Evolutionary conservation across 2,888 invertebrate species (phyloP).

Genomic region (Andrena fulva): DNA sequence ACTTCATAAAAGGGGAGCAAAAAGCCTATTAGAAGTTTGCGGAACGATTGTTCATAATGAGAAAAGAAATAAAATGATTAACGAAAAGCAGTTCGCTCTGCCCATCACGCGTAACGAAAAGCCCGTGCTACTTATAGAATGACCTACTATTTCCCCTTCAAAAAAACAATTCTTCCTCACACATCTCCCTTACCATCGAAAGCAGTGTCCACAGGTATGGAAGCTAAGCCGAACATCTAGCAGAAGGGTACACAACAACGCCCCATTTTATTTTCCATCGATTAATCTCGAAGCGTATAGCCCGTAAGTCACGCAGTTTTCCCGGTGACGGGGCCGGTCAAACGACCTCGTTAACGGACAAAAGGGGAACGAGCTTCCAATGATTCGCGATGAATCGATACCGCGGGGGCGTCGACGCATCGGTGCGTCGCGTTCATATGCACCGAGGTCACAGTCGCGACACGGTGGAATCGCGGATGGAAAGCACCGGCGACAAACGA

Average conservation of each 20-base stretch:
- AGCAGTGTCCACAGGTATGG: too few relatives aligned
- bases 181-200: too few relatives aligned
- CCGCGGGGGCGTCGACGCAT: constrained; percentile 15
- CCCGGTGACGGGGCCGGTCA: neutral
- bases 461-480: neutral
- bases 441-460: neutral
- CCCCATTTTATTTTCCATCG: constrained; percentile 3
- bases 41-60: too few relatives aligned
- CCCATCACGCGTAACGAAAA: too few relatives aligned
- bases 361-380: constrained; percentile 20
- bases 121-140: too few relatives aligned
- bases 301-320: neutral
- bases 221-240: neutral
- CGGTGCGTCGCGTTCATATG: constrained; percentile 19
- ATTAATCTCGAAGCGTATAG: constrained; percentile 10
- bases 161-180: too few relatives aligned
- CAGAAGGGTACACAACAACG: neutral
- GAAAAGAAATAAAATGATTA: too few relatives aligned
- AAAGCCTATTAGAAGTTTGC: too few relatives aligned
- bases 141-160: too few relatives aligned
- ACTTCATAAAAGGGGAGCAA: too few relatives aligned
- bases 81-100: too few relatives aligned
- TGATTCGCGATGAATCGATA: constrained; percentile 29
- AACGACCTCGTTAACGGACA: constrained; percentile 18
- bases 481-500: neutral